Conservation (phyloP, 2,888 invertebrate species). For the Hirudinaria manillensis region DNA sequence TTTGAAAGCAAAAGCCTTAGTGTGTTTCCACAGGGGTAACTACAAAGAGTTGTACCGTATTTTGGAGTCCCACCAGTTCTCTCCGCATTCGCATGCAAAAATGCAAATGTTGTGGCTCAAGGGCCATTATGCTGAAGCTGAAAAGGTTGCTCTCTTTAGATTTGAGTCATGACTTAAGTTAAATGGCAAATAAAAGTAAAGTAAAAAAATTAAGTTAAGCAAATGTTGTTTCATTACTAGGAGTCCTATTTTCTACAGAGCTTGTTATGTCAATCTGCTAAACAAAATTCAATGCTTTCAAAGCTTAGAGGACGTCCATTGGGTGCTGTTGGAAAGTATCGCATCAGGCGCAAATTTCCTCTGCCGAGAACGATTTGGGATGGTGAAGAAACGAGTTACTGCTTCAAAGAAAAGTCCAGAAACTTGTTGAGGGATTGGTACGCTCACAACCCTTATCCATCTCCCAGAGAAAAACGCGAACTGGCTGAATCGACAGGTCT, state of each 20-base stretch:
- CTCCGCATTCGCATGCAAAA: slow-evolving; percentile 71
- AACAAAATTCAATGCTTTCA: no score
- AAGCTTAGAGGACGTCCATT: slow-evolving; percentile 80
- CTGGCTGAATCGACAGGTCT: slow-evolving; percentile 82
- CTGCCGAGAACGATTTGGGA: slow-evolving; percentile 97
- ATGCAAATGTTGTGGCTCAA: slow-evolving; percentile 90
- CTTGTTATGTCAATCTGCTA: no score
- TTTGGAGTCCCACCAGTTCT: slow-evolving; percentile 88
- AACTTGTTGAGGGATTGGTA: slow-evolving; percentile 83
- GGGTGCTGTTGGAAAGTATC: slow-evolving; percentile 73
- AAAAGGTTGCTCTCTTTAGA: slow-evolving; percentile 62
- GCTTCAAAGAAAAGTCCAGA: slow-evolving; percentile 75
- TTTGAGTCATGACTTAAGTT: no score
- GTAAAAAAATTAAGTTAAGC: no score
- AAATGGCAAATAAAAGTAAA: no score
- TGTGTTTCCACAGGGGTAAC: slow-evolving; percentile 75
- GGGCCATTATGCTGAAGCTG: slow-evolving; percentile 97
- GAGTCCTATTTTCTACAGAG: no score
- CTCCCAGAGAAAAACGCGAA: slow-evolving; percentile 85
- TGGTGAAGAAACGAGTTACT: slow-evolving; percentile 97
- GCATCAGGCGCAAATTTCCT: slow-evolving; percentile 92
- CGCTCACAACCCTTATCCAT: slow-evolving; percentile 83
- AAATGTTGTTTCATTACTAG: no score
- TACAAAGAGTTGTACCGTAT: slow-evolving; percentile 94
- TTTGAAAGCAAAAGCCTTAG: slow-evolving; percentile 93